A percentile compares a stretch with the other conserved stretches of the same genome.
Conservation (phyloP, 2,797 vertebrate species). For the Acanthiza pusilla region DNA sequence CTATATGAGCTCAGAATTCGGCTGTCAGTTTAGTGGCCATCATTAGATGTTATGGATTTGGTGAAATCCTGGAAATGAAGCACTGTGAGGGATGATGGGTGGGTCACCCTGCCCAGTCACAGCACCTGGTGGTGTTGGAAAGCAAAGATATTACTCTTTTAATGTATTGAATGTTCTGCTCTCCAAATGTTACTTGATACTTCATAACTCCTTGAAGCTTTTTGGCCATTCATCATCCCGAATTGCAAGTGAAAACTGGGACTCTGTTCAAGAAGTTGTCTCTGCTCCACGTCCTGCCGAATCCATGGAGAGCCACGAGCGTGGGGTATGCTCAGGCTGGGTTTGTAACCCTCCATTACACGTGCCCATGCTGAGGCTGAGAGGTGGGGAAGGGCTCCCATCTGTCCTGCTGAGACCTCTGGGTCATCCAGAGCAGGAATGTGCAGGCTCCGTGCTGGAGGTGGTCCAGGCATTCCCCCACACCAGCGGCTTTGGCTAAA, state of each 20-base stretch:
- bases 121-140: background rate
- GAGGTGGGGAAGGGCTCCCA: background rate
- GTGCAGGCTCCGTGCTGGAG: rapidly evolving
- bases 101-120: background rate
- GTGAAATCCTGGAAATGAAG: background rate
- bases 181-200: background rate
- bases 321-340: background rate
- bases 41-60: background rate
- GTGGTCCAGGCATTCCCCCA: background rate
- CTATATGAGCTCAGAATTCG: background rate
- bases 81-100: background rate
- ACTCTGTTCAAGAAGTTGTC: background rate
- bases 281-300: background rate
- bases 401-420: background rate
- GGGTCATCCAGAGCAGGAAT: rapidly evolving
- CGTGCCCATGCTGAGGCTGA: rapidly evolving
- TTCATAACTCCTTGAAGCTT: background rate
- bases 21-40: background rate
- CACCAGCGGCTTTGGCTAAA: rapidly evolving
- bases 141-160: background rate
- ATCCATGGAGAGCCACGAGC: rapidly evolving
- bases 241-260: background rate
- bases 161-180: background rate
- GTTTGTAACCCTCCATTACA: background rate
- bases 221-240: background rate